Evolutionary conservation across 2,888 invertebrate genomes (phyloP).

Genomic region (Cristatella mucedo): DNA sequence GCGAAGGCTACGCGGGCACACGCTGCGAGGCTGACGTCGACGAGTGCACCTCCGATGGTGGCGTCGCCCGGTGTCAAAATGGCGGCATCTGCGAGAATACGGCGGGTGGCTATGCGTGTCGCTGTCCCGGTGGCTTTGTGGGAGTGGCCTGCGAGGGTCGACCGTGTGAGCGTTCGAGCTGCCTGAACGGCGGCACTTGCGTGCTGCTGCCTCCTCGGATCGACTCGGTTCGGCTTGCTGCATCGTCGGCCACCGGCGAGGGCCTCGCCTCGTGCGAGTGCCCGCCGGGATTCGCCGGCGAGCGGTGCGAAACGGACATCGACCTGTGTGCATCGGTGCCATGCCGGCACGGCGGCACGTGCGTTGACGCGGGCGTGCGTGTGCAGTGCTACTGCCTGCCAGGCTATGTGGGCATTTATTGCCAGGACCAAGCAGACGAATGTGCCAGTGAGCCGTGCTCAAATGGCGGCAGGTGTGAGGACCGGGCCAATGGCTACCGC

Average conservation of each 20-base stretch:
- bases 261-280: no score
- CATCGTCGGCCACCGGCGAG: no score
- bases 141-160: conserved; percentile 60
- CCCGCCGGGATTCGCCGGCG: conserved; percentile 13
- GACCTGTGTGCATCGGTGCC: conserved; percentile 21
- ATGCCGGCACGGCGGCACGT: conserved; percentile 20
- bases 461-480: conserved; percentile 8
- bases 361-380: conserved; percentile 15
- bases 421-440: neutral
- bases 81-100: conserved; percentile 25
- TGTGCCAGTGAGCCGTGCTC: conserved; percentile 4
- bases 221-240: no score
- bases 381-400: conserved; percentile 13
- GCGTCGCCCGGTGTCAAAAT: conserved; percentile 37
- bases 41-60: conserved; percentile 18
- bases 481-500: conserved; percentile 49
- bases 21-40: conserved; percentile 17
- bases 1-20: conserved; percentile 15
- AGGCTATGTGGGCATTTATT: conserved; percentile 1
- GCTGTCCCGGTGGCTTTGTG: conserved; percentile 22
- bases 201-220: no score
- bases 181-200: no score
- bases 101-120: conserved; percentile 27
- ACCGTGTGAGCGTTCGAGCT: no score
- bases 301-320: conserved; percentile 15